Base-by-base conservation (phyloP, 1,140 invertebrate genomes). In the Bombus picipes region DNA sequence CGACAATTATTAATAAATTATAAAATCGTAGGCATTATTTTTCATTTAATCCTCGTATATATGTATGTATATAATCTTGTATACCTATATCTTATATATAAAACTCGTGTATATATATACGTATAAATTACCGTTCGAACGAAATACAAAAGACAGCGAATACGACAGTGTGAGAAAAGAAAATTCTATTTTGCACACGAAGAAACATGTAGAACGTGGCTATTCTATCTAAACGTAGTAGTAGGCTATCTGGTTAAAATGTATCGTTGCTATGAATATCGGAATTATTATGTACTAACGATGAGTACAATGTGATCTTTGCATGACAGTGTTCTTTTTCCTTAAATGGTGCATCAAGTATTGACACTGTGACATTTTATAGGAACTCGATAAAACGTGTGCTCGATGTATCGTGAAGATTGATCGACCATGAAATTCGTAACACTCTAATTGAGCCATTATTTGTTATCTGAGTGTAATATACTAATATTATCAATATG, bases 401-500 rank as follows among this genome's bases (percentile, higher is more conserved):
- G 72, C 28, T 62, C 34, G 68, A 65, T 22, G 47, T 59, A 78
- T 34, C 25, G 39, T 70, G 43, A 71, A 78, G 57, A 62, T 76
- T 43, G 57, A 89, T 88, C 81, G 68, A 70, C 37, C 47, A 77
- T 90, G 43, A 77, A 83, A 88, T 53, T 81, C 43, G 41, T 66
- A 88, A 65, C n/a, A 72, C 73, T 62, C 34, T 43, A 81, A 66
- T 68, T 72, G 74, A 75, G 85, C 87, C 89, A 88, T 85, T 91
- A 89, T 85, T 83, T 91, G 88, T 91, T 88, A 91, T 88, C 89
- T 91, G 89, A 90, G 87, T 77, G 59, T 88, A 82, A 90, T 74
- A 77, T 65, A 43, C 71, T 34, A 43, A 85, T 74, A 47, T 88
- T 47, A 57, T 66, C 5, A 32, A 59, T 39, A 71, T 13, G 10